Evolutionary conservation across 2,797 vertebrate genomes (phyloP).

Genomic region (Mycteria americana): DNA sequence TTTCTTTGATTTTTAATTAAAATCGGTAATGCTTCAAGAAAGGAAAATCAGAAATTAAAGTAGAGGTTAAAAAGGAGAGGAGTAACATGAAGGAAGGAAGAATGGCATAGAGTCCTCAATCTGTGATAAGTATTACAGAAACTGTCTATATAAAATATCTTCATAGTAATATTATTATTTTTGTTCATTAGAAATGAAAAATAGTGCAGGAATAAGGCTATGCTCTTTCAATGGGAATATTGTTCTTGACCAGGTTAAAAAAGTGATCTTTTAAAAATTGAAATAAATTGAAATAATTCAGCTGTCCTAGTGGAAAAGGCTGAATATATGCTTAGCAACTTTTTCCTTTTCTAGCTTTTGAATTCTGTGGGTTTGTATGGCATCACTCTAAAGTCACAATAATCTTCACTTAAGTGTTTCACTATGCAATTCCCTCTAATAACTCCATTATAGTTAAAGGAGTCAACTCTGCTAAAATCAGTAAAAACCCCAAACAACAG

Average conservation of each 20-base stretch:
- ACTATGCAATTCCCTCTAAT: neutral
- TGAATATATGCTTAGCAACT: neutral
- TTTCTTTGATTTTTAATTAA: constrained; percentile 4
- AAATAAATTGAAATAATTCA: neutral
- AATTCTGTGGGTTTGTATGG: neutral
- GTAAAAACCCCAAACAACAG: neutral
- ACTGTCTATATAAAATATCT: neutral
- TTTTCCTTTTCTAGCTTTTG: neutral
- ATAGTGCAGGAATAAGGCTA: neutral
- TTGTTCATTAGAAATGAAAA: neutral
- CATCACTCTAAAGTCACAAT: neutral
- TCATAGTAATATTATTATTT: neutral
- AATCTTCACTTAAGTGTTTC: neutral
- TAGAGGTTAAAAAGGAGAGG: neutral
- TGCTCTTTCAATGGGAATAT: neutral
- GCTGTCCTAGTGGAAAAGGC: neutral
- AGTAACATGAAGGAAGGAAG: neutral
- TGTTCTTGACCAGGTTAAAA: neutral
- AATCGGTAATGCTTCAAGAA: neutral
- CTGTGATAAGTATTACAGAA: neutral
- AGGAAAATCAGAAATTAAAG: neutral
- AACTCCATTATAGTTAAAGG: neutral
- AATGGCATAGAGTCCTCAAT: neutral
- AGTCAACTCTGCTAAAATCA: neutral
- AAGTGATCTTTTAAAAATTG: neutral